These are phyloP conservation scores for Drosophila asahinai DNA, from an alignment of 1,140 invertebrate genomes.

Conservation along the genomic window DNA sequence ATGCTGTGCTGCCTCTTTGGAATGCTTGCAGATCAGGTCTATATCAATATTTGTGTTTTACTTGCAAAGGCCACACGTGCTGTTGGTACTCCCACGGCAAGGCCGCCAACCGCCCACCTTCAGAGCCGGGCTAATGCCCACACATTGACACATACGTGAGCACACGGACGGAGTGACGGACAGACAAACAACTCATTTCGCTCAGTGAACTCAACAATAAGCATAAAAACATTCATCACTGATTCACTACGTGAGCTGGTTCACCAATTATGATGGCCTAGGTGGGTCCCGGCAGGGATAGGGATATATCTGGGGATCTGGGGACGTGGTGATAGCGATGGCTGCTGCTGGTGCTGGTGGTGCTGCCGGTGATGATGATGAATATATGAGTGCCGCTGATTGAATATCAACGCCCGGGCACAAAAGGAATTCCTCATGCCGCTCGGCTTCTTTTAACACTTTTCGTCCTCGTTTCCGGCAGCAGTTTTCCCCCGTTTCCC, in stretches of 20 bases:
- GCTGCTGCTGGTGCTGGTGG: neutral
- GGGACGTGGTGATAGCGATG: constrained; percentile 10
- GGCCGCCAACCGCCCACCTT: neutral
- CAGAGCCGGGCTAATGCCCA: constrained; percentile 33
- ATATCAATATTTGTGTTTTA: constrained; percentile 14
- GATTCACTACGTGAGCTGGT: constrained; percentile 80
- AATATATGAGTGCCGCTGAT: constrained; percentile 77
- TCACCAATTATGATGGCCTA: constrained; percentile 72
- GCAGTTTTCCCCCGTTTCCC: constrained; percentile 52
- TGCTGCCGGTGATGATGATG: constrained; percentile 53
- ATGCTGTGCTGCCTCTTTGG: neutral
- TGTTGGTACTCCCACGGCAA: constrained; percentile 6
- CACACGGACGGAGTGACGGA: constrained; percentile 16
- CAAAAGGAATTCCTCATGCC: constrained; percentile 49
- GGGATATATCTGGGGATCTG: constrained; percentile 6
- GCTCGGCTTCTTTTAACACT: constrained; percentile 68
- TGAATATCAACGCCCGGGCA: constrained; percentile 70
- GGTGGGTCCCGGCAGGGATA: constrained; percentile 41
- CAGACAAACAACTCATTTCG: constrained; percentile 82
- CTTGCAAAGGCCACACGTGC: constrained; percentile 25
- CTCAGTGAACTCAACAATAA: constrained; percentile 83
- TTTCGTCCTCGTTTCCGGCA: constrained; percentile 72
- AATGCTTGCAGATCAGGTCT: constrained; percentile 8
- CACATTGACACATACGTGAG: constrained; percentile 50
- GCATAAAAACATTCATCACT: constrained; percentile 83